Evolutionary conservation across 2,113 vertebrate genomes (phyloP).

Genomic region (Bubo blakistoni): DNA sequence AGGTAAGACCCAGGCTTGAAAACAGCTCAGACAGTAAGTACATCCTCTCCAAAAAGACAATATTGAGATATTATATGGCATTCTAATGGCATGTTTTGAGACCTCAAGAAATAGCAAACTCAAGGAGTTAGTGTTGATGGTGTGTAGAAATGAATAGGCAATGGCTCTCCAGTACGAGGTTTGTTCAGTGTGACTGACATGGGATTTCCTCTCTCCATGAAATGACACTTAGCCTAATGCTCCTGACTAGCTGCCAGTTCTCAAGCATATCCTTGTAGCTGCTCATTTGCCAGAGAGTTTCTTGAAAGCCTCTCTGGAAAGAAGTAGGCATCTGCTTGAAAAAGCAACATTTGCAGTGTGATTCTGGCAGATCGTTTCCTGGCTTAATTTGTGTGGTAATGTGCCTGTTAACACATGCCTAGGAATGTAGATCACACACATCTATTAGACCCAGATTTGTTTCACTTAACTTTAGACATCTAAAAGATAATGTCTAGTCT

Average conservation of each 20-base stretch:
- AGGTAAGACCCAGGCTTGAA: conserved; percentile 1
- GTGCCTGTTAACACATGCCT: conserved; percentile 63
- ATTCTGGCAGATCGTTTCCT: conserved; percentile 60
- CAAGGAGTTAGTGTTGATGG: not conserved
- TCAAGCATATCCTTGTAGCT: conserved; percentile 43
- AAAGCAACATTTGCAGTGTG: conserved; percentile 45
- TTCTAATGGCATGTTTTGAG: not conserved
- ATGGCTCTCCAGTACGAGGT: not conserved
- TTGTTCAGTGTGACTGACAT: conserved; percentile 30
- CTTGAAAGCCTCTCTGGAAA: conserved; percentile 66
- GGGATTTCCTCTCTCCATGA: conserved; percentile 59
- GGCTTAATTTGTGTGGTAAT: conserved; percentile 64
- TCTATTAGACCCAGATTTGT: conserved; percentile 55
- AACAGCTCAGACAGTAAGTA: not conserved
- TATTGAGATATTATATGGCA: not conserved
- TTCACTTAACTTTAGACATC: conserved; percentile 43
- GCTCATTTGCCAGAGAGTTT: conserved; percentile 57
- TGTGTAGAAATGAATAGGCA: not conserved
- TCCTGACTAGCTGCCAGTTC: conserved; percentile 53
- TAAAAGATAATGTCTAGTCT: conserved; percentile 62
- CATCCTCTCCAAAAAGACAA: not conserved
- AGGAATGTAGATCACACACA: conserved; percentile 35
- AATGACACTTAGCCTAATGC: conserved; percentile 47
- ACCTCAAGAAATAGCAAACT: not conserved
- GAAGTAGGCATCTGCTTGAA: conserved; percentile 65